Evolutionary conservation across 2,113 vertebrate species (phyloP).

Genomic region (Crotophaga sulcirostris): DNA sequence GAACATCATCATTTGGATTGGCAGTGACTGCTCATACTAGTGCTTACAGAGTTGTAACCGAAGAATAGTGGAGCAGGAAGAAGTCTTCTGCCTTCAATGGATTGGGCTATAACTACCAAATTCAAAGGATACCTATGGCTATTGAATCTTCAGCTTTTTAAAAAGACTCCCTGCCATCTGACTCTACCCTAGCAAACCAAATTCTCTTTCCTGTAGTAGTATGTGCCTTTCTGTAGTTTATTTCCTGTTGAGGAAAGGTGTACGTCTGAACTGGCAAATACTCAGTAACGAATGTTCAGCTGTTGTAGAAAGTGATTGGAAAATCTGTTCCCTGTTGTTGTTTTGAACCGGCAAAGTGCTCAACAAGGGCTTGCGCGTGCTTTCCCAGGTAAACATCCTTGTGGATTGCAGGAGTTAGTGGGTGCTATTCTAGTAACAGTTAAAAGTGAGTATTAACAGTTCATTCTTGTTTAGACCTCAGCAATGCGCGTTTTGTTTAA

Average conservation of each 20-base stretch:
- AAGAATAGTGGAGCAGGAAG: neutral
- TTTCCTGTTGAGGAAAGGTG: neutral
- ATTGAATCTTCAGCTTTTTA: no score
- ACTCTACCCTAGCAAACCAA: neutral
- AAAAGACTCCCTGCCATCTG: no score
- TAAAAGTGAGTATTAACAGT: constrained; percentile 82
- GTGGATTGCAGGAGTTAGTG: constrained; percentile 75
- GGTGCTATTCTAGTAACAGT: constrained; percentile 79
- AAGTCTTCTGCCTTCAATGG: neutral
- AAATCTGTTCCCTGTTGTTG: neutral
- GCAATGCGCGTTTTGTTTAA: constrained; percentile 83
- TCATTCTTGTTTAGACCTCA: constrained; percentile 82
- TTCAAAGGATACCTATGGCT: neutral
- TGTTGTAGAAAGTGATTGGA: neutral
- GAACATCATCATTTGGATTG: neutral
- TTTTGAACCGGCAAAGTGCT: neutral
- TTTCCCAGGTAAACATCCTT: constrained; percentile 57
- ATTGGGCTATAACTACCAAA: neutral
- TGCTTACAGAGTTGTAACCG: neutral
- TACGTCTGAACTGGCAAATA: neutral
- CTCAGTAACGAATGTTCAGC: neutral
- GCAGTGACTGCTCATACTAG: neutral
- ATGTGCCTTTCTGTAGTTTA: neutral
- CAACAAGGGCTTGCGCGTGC: constrained; percentile 4
- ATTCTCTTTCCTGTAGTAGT: neutral